Evolutionary conservation across 2,888 invertebrate species (phyloP), one percentile per base, ranked within the genome.

Genomic region (Drosophila birchii): DNA sequence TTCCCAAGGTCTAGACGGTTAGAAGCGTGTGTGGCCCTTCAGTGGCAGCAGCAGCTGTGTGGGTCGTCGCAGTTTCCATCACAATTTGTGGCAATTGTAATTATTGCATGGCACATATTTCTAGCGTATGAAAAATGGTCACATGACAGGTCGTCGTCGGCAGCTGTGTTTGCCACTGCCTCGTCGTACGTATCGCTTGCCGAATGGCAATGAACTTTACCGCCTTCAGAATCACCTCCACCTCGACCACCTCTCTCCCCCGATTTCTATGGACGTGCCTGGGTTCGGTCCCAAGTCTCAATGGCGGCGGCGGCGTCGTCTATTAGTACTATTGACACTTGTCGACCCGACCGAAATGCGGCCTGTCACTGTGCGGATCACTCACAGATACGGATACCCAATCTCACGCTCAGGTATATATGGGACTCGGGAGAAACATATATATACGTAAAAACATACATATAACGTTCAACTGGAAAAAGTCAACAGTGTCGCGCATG

Each of bases 281-380:
- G 51, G 51, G 34, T 16, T 43, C 54, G 77, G 77, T 69, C 71
- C 76, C 68, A 76, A 67, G 74, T 57, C 75, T 71, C 72, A 55
- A 69, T 67, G 67, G 39, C 67, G 71, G 44, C 34, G 11, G 9
- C 34, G 12, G 11, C 78, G 47, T 64, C 81, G 76, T 76, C 88
- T 84, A 90, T 90, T 90, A 90, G 88, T 90, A 90, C 89, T 90
- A 90, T 90, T 90, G 89, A 90, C 90, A 90, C 89, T 90, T 90
- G 83, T 79, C 86, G 87, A 86, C 89, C 78, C 78, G 54, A 55
- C 63, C 60, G 49, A 73, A 67, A 82, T 88, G 86, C 86, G 80
- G 78, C 86, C 81, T 82, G 82, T 80, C 84, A 78, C 80, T 75
- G 75, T 53, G 69, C 81, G 86, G 81, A 82, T 88, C 88, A 81